phyloP scores from a whole-genome alignment of 2,888 invertebrate species.

The Diloba caeruleocephala region DNA sequence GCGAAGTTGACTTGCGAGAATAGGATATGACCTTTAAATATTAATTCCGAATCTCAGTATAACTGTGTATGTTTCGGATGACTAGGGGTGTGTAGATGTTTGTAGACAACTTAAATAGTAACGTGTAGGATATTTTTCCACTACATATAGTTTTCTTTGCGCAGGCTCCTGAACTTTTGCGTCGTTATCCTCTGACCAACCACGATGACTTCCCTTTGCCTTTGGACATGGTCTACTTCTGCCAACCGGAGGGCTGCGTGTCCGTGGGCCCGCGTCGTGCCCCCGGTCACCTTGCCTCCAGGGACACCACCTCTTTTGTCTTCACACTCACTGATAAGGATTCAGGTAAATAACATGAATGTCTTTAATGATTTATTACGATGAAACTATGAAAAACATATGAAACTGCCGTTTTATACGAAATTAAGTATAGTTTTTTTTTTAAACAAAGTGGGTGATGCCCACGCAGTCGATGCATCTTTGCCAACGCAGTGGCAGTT shows the following conservation, averaged over 20 bases:
- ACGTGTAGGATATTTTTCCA: no score
- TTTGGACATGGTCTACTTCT: conserved; percentile 99
- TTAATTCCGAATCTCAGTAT: conserved; percentile 1
- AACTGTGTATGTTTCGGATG: not conserved
- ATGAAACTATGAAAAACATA: no score
- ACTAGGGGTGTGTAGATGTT: conserved; percentile 6
- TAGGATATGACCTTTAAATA: conserved; percentile 15
- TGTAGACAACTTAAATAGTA: no score
- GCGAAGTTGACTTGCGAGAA: no score
- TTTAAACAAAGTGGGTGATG: no score
- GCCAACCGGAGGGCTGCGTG: conserved; percentile 99
- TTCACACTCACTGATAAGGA: conserved; percentile 99
- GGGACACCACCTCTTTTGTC: conserved; percentile 98
- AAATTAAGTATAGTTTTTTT: no score
- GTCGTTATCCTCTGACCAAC: conserved; percentile 98
- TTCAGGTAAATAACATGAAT: conserved; percentile 92
- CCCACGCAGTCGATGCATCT: no score
- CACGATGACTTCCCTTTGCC: conserved; percentile 99
- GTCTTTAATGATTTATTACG: no score
- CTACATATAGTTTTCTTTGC: not conserved
- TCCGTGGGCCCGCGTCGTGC: conserved; percentile 95
- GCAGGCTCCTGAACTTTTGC: conserved; percentile 97
- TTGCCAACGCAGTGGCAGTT: no score
- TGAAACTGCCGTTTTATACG: no score
- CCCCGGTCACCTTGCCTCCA: conserved; percentile 85